A percentile compares a stretch with the other conserved stretches of the same genome.
These are phyloP conservation scores for Trissolcus brochymenae DNA, from an alignment of 2,888 invertebrate genomes.

Conservation along the genomic window DNA sequence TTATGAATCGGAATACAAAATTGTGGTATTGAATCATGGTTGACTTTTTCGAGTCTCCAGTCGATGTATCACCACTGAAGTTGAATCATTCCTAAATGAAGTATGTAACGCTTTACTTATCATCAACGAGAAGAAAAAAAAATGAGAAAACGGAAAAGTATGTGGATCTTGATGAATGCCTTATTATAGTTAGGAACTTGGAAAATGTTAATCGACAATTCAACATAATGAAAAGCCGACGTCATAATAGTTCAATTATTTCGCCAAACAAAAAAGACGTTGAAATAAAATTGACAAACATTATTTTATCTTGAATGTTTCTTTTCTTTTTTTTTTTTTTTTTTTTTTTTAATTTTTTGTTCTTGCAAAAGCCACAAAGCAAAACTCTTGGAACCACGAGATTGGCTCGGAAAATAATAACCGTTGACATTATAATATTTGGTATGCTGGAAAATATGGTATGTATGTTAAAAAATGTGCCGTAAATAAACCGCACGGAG, in stretches of 20 bases:
- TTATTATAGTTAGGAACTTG: too few relatives aligned
- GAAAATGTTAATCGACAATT: too few relatives aligned
- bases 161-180: too few relatives aligned
- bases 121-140: too few relatives aligned
- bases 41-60: too few relatives aligned
- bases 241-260: neutral
- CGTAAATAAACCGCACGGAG: conserved; percentile 47
- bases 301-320: neutral
- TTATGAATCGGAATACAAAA: too few relatives aligned
- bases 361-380: neutral
- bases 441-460: conserved; percentile 29
- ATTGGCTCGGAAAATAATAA: neutral
- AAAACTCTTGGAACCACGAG: neutral
- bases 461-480: conserved; percentile 34
- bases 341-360: neutral
- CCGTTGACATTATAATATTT: conserved; percentile 34
- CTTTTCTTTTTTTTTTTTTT: neutral
- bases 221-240: too few relatives aligned
- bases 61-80: too few relatives aligned
- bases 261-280: neutral
- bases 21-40: too few relatives aligned
- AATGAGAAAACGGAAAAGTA: too few relatives aligned
- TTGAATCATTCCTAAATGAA: too few relatives aligned
- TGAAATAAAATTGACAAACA: neutral
- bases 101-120: too few relatives aligned